phyloP scores from a whole-genome alignment of 2,113 vertebrate species.

The Argyrosomus japonicus region DNA sequence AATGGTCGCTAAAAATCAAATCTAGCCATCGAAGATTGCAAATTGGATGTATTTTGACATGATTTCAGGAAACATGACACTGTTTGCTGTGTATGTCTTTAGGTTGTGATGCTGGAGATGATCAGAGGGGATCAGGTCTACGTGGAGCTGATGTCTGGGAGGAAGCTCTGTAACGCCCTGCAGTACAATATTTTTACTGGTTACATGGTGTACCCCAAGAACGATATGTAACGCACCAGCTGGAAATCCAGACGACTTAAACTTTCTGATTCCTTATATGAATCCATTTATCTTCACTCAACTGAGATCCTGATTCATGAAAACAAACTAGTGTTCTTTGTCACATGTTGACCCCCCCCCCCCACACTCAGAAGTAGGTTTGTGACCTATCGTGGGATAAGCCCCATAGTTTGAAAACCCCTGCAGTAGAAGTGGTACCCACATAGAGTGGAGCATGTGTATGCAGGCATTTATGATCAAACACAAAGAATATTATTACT shows the following conservation, averaged over 20 bases:
- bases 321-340: background rate
- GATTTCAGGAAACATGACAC: background rate
- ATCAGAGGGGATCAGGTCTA: constrained; percentile 78
- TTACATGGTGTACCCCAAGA: constrained; percentile 77
- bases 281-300: background rate
- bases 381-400: background rate
- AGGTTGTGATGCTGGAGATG: constrained; percentile 73
- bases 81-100: background rate
- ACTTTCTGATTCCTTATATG: background rate
- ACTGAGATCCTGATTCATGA: constrained; percentile 20
- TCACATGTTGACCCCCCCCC: background rate
- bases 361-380: background rate
- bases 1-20: background rate
- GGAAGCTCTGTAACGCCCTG: constrained; percentile 69
- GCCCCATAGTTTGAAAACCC: background rate
- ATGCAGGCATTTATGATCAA: constrained; percentile 1
- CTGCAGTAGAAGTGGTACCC: constrained; percentile 1
- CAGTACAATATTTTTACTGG: constrained; percentile 78
- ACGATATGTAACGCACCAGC: background rate
- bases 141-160: constrained; percentile 68
- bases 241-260: background rate
- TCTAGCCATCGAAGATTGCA: background rate
- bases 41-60: background rate
- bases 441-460: background rate
- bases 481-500: background rate